Base-by-base conservation (phyloP, 2,113 vertebrate species). In the Hippotragus niger region DNA sequence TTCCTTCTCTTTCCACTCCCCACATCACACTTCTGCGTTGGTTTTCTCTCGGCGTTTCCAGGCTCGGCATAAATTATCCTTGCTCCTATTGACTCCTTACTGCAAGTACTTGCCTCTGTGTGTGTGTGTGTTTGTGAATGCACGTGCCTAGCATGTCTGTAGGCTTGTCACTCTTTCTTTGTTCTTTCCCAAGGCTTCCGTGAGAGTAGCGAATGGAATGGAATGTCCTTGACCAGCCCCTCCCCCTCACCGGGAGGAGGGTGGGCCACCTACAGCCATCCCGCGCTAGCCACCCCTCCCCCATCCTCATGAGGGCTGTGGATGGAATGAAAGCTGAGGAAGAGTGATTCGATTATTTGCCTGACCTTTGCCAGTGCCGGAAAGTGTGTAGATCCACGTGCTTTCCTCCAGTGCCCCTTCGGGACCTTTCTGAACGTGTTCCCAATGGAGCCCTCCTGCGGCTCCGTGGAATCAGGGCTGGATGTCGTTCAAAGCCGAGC, bases 141-240 rank as follows among this genome's bases (percentile, higher is more conserved):
- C 31, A 12, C 29, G 50, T 88, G 76, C 64, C 88, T 83, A 45
- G 96, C 90, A 53, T 52, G 78, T 45, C 60, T 86, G 92, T 76
- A 92, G 91, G 53, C 58, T 82, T 92, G 91, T 84, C 94, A 80
- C 74, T 89, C 92, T 90, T 62, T 89, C 94, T 97, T 98, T 97
- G 94, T 97, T 97, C 91, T 80, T 92, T 94, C 67, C 80, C 74
- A 43, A 96, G 95, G 88, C 81, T 97, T 96, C 78, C 2, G 4
- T 29, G 40, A 62, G 52, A 94, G 64, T 1, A 25, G 81, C 7
- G 3, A 78, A 71, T 40, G 87, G 83, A n/a, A 60, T 4, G 43
- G 52, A 50, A 57, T 40, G 92, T 29, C 92, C 95, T 97, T 60
- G 43, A 29, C 45, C 62, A 78, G 58, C 21, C 53, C 89, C 47